Evolutionary conservation across 2,888 invertebrate genomes (phyloP).

Genomic region (Sussaba pulchella): DNA sequence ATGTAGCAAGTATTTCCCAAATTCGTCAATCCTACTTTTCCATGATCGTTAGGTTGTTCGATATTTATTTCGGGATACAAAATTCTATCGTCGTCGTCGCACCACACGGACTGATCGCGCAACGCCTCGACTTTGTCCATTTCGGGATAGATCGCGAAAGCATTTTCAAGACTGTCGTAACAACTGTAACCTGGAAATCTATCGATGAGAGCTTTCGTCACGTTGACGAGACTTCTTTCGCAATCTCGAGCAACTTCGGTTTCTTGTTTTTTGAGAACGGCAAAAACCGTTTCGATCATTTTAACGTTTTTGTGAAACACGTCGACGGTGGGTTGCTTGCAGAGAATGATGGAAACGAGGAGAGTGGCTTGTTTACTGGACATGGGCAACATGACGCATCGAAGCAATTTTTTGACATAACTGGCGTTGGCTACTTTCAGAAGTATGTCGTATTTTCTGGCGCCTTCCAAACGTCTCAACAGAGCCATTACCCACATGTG

Average conservation of each 20-base stretch:
- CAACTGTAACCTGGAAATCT: conserved; percentile 84
- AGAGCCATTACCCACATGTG: conserved; percentile 89
- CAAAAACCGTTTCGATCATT: conserved; percentile 84
- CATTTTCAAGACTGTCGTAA: conserved; percentile 80
- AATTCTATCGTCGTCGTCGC: conserved; percentile 77
- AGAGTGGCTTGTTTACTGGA: conserved; percentile 86
- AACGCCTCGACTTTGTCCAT: conserved; percentile 77
- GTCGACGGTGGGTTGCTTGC: conserved; percentile 87
- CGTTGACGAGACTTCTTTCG: conserved; percentile 88
- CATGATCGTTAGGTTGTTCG: conserved; percentile 72
- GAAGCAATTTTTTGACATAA: conserved; percentile 86
- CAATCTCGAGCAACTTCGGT: conserved; percentile 84
- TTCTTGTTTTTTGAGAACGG: conserved; percentile 86
- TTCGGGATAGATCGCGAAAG: conserved; percentile 79
- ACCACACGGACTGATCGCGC: conserved; percentile 83
- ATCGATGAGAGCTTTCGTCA: conserved; percentile 85
- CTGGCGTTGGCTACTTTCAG: conserved; percentile 88
- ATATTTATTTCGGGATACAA: conserved; percentile 35
- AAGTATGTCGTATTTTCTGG: conserved; percentile 86
- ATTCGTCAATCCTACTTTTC: conserved; percentile 91
- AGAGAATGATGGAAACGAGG: conserved; percentile 88
- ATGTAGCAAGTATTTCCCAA: conserved; percentile 96
- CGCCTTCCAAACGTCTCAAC: conserved; percentile 87
- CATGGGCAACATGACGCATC: conserved; percentile 86
- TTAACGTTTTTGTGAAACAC: conserved; percentile 87